Percentiles rank a stretch among this genome's conserved stretches.
Conservation (phyloP, 2,797 vertebrate species). For the Argya squamiceps region DNA sequence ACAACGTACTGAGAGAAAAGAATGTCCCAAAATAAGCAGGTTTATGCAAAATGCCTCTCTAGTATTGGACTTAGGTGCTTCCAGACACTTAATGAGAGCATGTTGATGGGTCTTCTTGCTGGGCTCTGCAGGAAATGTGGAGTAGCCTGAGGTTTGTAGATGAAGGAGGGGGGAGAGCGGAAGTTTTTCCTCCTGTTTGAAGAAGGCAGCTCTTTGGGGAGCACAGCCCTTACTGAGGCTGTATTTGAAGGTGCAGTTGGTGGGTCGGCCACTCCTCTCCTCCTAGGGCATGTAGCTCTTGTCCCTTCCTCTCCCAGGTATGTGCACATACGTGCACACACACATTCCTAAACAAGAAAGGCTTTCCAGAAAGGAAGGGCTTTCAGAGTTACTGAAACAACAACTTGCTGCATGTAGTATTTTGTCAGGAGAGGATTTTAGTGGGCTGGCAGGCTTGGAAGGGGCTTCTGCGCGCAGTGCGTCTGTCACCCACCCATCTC, state of each 20-base stretch:
- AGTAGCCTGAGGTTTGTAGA: background rate
- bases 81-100: background rate
- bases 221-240: background rate
- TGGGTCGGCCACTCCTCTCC: background rate
- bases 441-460: background rate
- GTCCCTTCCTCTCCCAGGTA: background rate
- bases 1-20: background rate
- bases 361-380: background rate
- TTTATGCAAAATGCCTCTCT: background rate
- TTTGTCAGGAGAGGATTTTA: background rate
- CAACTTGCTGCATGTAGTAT: background rate
- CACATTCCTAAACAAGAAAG: background rate
- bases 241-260: too few relatives aligned
- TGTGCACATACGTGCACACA: background rate
- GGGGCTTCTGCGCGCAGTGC: background rate
- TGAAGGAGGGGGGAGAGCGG: background rate
- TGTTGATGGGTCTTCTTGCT: background rate
- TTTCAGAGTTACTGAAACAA: background rate
- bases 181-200: background rate
- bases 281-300: background rate
- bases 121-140: background rate
- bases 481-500: too few relatives aligned
- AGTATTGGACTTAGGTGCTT: background rate
- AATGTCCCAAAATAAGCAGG: background rate
- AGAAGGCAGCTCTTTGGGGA: background rate